Percentiles rank a stretch among this genome's conserved stretches.
Evolutionary conservation across 2,888 invertebrate species (phyloP).

Genomic region (Eucera pruinosa): DNA sequence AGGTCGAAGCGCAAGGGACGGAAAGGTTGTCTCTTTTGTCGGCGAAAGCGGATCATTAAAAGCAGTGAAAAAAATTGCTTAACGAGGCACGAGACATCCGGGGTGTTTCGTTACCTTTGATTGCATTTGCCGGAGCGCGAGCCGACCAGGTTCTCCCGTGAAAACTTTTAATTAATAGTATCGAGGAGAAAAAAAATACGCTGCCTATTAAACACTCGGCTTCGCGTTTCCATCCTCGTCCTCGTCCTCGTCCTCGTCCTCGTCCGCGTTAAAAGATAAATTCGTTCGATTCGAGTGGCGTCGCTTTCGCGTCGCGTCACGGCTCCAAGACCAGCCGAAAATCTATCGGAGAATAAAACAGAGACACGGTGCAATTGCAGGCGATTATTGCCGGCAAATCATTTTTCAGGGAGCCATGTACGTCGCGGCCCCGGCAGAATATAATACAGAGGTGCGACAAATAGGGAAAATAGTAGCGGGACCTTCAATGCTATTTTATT

Average conservation of each 20-base stretch:
- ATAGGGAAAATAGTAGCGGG: too few species aligned
- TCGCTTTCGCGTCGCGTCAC: too few species aligned
- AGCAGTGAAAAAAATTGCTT: conserved; percentile 55
- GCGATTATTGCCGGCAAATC: too few species aligned
- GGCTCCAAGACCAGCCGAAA: not conserved
- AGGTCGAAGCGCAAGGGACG: too few species aligned
- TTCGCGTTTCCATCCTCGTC: too few species aligned
- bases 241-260: not conserved
- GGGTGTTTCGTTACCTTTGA: conserved; percentile 62
- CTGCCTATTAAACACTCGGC: conserved; percentile 24
- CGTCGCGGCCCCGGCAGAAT: too few species aligned
- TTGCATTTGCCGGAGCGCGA: conserved; percentile 44
- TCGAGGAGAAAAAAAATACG: conserved; percentile 39
- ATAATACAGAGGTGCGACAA: too few species aligned
- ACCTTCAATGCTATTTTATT: too few species aligned
- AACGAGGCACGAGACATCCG: conserved; percentile 63
- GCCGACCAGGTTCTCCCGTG: conserved; percentile 31
- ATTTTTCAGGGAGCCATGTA: too few species aligned
- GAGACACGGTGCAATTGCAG: too few species aligned
- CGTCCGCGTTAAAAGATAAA: not conserved
- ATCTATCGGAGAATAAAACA: not conserved
- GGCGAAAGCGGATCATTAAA: conserved; percentile 54
- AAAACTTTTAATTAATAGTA: conserved; percentile 68
- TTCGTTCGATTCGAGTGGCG: not conserved
- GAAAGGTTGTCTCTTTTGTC: conserved; percentile 35